phyloP scores from a whole-genome alignment of 1,140 invertebrate genomes.

The Heterodera schachtii region DNA sequence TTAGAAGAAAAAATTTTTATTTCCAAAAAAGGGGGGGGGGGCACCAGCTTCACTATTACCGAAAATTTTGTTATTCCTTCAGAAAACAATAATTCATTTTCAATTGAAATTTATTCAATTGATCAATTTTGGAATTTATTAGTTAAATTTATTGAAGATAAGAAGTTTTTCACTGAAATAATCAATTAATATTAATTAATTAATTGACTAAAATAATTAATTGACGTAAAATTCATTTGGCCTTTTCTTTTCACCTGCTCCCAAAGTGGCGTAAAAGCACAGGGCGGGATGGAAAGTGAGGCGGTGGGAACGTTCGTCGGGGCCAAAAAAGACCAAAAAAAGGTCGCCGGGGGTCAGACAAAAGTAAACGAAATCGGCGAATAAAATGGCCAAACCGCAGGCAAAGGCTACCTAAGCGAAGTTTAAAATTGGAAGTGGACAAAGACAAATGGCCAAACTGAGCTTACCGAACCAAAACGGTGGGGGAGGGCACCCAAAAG shows the following conservation, averaged over 20 bases:
- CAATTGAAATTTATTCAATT: too few relatives aligned
- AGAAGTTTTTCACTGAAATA: background rate
- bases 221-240: too few relatives aligned
- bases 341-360: slow-evolving; percentile 37
- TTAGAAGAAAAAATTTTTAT: too few relatives aligned
- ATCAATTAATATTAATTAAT: background rate
- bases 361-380: slow-evolving; percentile 40
- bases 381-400: slow-evolving; percentile 39
- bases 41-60: too few relatives aligned
- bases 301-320: slow-evolving; percentile 21
- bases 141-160: background rate
- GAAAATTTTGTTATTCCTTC: background rate
- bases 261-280: slow-evolving; percentile 48
- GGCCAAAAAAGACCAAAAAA: slow-evolving; percentile 39
- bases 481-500: slow-evolving; percentile 39
- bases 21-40: too few relatives aligned
- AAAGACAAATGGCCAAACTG: background rate
- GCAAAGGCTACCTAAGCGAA: slow-evolving; percentile 24
- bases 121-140: too few relatives aligned
- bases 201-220: background rate
- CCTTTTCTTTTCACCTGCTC: slow-evolving; percentile 31
- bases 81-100: too few relatives aligned
- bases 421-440: background rate
- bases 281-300: slow-evolving; percentile 38
- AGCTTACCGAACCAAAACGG: slow-evolving; percentile 26